phyloP scores from a whole-genome alignment of 1,140 invertebrate species.

The Bombus cullumanus region DNA sequence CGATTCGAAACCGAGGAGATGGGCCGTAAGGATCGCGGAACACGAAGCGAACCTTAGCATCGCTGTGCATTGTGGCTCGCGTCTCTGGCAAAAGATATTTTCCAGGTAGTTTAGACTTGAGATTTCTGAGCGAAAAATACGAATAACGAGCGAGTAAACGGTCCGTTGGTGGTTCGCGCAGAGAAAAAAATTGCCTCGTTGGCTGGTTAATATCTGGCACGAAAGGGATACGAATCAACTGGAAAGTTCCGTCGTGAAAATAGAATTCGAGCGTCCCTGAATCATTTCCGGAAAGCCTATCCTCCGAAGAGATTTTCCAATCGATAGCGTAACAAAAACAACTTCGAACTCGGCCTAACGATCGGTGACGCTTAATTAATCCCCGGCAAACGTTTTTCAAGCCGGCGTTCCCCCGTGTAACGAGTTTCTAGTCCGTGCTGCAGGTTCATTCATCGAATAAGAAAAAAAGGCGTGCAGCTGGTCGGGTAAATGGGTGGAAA shows the following conservation, averaged over 20 bases:
- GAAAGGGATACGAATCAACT: neutral
- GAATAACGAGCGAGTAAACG: too few species aligned
- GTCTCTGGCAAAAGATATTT: too few species aligned
- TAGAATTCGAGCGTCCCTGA: neutral
- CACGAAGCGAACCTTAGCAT: too few species aligned
- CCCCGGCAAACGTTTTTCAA: neutral
- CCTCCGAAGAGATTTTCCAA: neutral
- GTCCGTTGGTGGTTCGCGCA: too few species aligned
- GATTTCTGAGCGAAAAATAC: too few species aligned
- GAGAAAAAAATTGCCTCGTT: too few species aligned
- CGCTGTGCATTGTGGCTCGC: too few species aligned
- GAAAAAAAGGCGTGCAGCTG: slow-evolving; percentile 1
- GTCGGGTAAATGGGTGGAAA: slow-evolving; percentile 19
- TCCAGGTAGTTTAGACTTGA: too few species aligned
- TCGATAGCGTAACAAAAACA: slow-evolving; percentile 24
- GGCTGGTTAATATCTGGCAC: too few species aligned
- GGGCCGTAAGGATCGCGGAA: too few species aligned
- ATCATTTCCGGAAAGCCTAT: neutral
- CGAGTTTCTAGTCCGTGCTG: slow-evolving; percentile 8
- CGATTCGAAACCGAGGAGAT: too few species aligned
- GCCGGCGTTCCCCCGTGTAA: neutral
- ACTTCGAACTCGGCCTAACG: slow-evolving; percentile 30
- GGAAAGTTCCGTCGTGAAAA: neutral
- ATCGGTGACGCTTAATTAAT: slow-evolving; percentile 41
- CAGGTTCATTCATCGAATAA: slow-evolving; percentile 43